Base-by-base conservation (phyloP, 2,113 vertebrate species). In the Sorex fumeus region DNA sequence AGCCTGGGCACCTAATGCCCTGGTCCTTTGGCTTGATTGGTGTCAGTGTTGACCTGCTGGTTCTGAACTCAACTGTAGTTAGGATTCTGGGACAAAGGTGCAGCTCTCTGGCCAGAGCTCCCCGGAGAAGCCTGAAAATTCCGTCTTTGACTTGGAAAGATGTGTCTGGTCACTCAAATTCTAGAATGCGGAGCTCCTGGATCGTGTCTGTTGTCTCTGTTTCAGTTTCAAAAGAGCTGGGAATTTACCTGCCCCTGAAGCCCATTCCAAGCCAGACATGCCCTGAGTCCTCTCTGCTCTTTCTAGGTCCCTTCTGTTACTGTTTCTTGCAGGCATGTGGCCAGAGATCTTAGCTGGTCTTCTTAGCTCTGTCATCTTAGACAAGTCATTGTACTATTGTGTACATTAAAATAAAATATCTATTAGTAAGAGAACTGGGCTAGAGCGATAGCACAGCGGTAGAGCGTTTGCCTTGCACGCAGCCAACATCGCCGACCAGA, bases 41-140 rank as follows among this genome's bases (percentile, higher is more conserved):
- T 23, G 40, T n/a, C 12, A 30, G 64, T 21, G 30, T 43, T 67
- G 77, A 50, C 18, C 18, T 19, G n/a, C 19, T 6, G 10, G 0
- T 9, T 15, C 70, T 30, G 3, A 1, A 60, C 10, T 27, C 45
- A 18, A 18, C 0, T 0, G 0, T 6, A n/a, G 50, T 36, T 34
- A 64, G 62, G n/a, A 45, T 10, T 23, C 30, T 15, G 53, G 71
- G 62, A 43, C 34, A 71, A 83, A 34, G 16, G 25, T 12, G 13
- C 30, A 74, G 11, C 45, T 18, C 27, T 74, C 40, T 25, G 60
- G n/a, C 30, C 43, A 11, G 0, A n/a, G 28, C 34, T 60, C 15
- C 11, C 25, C 36, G 57, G 21, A 19, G 71, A 64, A 47, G 9
- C 27, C 36, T 74, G 36, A 75, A 91, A 62, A 69, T 7, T 7